Evolutionary conservation across 1,140 invertebrate genomes (phyloP), one percentile per base, ranked within the genome.

Genomic region (Scaptomyza montana): DNA sequence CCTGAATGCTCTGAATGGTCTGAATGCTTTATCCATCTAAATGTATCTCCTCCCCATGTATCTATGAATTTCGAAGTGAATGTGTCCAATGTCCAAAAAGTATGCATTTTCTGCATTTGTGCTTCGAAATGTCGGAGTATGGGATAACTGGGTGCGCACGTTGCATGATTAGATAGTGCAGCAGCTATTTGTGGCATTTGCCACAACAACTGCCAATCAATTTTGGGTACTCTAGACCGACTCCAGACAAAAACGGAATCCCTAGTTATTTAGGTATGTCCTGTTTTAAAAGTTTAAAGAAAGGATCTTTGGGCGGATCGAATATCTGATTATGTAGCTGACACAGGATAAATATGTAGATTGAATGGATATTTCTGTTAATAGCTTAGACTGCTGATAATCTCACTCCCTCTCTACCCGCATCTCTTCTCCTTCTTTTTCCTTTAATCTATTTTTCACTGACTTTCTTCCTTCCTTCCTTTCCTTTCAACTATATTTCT

Each of bases 121-220:
- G 39, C 39, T 41, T 8, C 3, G 10, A 3, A 12, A 6, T 33
- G 30, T 33, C 2, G 1, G 1, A 25, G 21, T 2, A 25, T 25
- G 21, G 21, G 21, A 25, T 25, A 12, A 9, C 9, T 3, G 36
- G 39, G 12, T 43, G 39, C 39, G 12, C 39, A 43, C 10, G 10
- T 16, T 47, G 43, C 30, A 33, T 53, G 10, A 25, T 30, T 5
- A 33, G 13, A 13, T 33, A 16, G 4, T 21, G 47, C 41, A 39
- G 41, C 45, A 66, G 53, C 36, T 49, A 66, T 71, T 45, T 66
- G 65, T 13, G 74, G 60, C 67, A 67, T 64, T 49, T 36, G 64
- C 41, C 39, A 57, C 41, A 60, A 45, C 46, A 74, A 60, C 43
- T 64, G 51, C 56, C 60, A 43, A 50, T 64, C 59, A 50, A 43